Evolutionary conservation across 2,888 invertebrate species (phyloP), one percentile per base, ranked within the genome.

Genomic region (Apamea monoglypha): DNA sequence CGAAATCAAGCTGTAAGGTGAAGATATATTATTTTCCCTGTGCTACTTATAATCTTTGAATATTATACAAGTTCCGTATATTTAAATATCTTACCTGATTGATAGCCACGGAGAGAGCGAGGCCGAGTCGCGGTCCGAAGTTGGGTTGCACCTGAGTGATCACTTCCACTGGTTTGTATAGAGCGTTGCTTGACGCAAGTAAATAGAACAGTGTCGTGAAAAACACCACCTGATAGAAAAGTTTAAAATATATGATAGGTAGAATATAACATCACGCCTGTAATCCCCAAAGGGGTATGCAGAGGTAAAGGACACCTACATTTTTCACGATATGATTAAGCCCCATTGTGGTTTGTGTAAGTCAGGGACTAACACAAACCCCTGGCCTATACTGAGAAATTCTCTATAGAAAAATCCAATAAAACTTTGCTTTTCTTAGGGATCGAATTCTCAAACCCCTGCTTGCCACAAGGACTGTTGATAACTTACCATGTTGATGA

Each of bases 151-250:
- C 97, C 82, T 98, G 98, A 12, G 98, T 98, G 89, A 99, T 98
- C 73, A 99, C 97, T 93, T 99, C 99, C 29, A 99, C 98, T 0
- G 99, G 99, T 92, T 99, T 99, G 96, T 99, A 99, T 75, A 98
- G 93, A 0, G 96, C 96, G 90, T 94, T 96, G 89, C 97, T 97
- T 21, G 98, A 98, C 87, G 98, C 99, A 85, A 99, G 97, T 74
- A 99, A 97, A 95, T 99, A 99, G 96, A 99, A 99, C 14, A 99
- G 97, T 0, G 99, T 99, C 5, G 99, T 99, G 92, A 99, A 98
- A 96, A 99, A 99, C 36, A 99, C 99, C 85, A 99, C 98, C 99
- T 99, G 93, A 8, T 72, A 10, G 25, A 71, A 61, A 76, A 40
- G 4, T n/a, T 32, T 25, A 8, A 36, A 72, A 29, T 25, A 12